Percentiles rank a stretch among this genome's conserved stretches.
These are phyloP conservation scores for Heteronetta atricapilla DNA, from an alignment of 2,113 vertebrate species.

Conservation along the genomic window DNA sequence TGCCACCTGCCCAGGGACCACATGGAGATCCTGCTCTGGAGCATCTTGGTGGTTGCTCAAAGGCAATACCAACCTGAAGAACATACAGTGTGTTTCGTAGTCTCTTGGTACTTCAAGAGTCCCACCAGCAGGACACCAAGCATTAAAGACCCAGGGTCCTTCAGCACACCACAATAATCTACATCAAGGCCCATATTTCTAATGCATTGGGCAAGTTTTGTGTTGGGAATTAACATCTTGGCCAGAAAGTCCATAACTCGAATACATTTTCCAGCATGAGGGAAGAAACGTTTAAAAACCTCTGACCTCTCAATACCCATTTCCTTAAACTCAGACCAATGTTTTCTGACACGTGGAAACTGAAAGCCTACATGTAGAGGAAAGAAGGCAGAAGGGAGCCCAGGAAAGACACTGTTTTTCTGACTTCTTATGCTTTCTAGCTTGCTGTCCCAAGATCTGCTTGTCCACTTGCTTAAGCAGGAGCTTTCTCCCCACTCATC, in stretches of 20 bases:
- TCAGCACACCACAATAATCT: rapidly evolving
- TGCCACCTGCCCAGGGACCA: neutral
- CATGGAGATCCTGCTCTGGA: rapidly evolving
- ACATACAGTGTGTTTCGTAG: neutral
- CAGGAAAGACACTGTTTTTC: neutral
- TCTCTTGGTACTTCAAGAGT: neutral
- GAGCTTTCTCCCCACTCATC: neutral
- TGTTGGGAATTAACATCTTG: neutral
- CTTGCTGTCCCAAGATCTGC: neutral
- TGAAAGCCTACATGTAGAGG: neutral
- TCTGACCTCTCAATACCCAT: neutral
- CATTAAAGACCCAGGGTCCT: neutral
- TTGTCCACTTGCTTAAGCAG: neutral
- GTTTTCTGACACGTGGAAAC: neutral
- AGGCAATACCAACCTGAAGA: neutral
- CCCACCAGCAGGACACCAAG: neutral
- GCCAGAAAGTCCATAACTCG: neutral
- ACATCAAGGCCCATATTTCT: neutral
- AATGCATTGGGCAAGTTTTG: neutral
- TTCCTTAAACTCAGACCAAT: neutral
- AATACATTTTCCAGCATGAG: neutral
- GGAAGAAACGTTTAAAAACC: neutral
- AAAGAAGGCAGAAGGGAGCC: neutral
- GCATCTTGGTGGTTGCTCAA: neutral
- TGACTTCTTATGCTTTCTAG: neutral